Evolutionary conservation across 1,140 invertebrate species (phyloP).

Genomic region (Ephestia elutella): DNA sequence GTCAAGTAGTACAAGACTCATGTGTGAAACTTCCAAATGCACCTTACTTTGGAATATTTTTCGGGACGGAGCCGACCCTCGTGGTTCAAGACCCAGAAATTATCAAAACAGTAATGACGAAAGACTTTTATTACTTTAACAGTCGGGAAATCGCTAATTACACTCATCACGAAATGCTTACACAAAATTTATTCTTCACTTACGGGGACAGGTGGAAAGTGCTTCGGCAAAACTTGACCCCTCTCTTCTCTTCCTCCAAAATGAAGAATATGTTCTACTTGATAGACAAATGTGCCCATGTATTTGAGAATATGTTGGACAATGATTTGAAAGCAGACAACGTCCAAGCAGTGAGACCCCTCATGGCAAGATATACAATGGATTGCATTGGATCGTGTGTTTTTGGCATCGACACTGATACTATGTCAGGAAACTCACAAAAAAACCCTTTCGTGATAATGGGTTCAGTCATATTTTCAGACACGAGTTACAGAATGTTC

Average conservation of each 20-base stretch:
- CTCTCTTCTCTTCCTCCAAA: slow-evolving; percentile 77
- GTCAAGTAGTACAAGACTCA: slow-evolving; percentile 23
- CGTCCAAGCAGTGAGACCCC: slow-evolving; percentile 53
- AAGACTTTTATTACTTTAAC: slow-evolving; percentile 72
- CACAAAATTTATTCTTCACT: slow-evolving; percentile 51
- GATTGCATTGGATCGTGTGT: slow-evolving; percentile 76
- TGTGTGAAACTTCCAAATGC: slow-evolving; percentile 40
- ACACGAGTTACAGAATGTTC: slow-evolving; percentile 13
- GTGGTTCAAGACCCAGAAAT: slow-evolving; percentile 66
- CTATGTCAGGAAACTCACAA: slow-evolving; percentile 44
- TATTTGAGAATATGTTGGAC: slow-evolving; percentile 46
- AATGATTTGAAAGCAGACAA: slow-evolving; percentile 24
- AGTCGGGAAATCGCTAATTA: slow-evolving; percentile 65
- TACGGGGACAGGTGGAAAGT: slow-evolving; percentile 74
- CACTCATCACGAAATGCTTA: slow-evolving; percentile 49
- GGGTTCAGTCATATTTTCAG: background rate
- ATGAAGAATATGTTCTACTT: slow-evolving; percentile 75
- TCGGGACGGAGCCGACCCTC: slow-evolving; percentile 56
- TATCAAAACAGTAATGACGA: slow-evolving; percentile 66
- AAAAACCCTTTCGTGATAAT: background rate
- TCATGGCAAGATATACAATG: slow-evolving; percentile 72
- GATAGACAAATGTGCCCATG: slow-evolving; percentile 52
- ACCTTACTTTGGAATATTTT: slow-evolving; percentile 57
- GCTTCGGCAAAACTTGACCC: slow-evolving; percentile 74
- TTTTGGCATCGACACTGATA: slow-evolving; percentile 76